Percentiles rank a stretch among this genome's conserved stretches.
Conservation (phyloP, 2,113 vertebrate genomes). For the Crotophaga sulcirostris region DNA sequence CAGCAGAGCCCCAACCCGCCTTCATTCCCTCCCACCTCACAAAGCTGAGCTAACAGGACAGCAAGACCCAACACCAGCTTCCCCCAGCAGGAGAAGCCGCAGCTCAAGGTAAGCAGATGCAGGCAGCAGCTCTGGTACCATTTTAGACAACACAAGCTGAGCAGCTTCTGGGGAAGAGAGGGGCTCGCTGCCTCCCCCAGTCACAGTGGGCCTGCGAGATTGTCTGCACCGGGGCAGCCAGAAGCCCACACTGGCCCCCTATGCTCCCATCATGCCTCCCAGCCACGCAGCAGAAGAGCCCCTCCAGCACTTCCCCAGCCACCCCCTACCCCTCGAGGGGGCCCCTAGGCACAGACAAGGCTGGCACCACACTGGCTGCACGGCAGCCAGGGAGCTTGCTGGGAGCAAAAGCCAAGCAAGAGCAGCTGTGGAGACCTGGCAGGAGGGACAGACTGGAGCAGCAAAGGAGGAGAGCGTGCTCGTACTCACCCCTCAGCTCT, state of each 20-base stretch:
- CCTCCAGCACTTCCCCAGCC: not conserved
- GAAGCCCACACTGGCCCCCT: not conserved
- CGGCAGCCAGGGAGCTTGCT: conserved; percentile 49
- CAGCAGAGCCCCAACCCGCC: not conserved
- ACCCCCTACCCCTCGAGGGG: not conserved
- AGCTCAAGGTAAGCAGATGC: conserved; percentile 29
- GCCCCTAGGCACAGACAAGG: not conserved
- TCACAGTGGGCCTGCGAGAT: not conserved
- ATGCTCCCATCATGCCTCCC: not conserved
- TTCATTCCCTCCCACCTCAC: not conserved
- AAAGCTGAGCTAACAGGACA: not conserved
- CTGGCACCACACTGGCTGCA: conserved; percentile 36
- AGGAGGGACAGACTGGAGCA: not conserved
- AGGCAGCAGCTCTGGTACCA: not conserved
- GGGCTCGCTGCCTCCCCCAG: not conserved
- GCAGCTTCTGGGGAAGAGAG: not conserved
- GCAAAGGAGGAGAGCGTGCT: not conserved
- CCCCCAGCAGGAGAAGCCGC: not conserved
- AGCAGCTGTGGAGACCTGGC: not conserved
- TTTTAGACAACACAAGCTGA: not conserved
- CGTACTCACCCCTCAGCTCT: not conserved
- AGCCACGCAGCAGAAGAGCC: not conserved
- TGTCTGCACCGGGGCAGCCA: not conserved
- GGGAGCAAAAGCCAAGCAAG: conserved; percentile 8
- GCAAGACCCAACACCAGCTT: not conserved